phyloP scores from a whole-genome alignment of 1,140 invertebrate species.

The Glossosoma conforme region DNA sequence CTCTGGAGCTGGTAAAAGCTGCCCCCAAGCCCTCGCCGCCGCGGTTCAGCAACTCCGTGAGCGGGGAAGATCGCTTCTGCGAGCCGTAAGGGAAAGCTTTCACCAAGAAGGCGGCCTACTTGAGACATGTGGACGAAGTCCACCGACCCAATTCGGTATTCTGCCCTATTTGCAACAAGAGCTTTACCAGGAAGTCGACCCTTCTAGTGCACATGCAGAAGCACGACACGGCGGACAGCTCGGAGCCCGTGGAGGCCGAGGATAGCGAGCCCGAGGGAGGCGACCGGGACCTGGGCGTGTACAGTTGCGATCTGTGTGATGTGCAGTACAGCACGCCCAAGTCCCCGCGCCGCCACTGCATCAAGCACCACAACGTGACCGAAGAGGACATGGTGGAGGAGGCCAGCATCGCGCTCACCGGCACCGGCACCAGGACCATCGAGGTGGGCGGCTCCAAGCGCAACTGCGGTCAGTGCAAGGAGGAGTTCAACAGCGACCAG shows the following conservation, averaged over 20 bases:
- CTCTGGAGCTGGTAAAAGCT: constrained; percentile 36
- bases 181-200: constrained; percentile 49
- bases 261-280: constrained; percentile 31
- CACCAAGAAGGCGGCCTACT: constrained; percentile 50
- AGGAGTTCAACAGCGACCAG: constrained; percentile 43
- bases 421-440: constrained; percentile 27
- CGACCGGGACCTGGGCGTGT: not conserved
- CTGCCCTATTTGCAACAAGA: constrained; percentile 52
- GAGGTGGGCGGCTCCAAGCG: constrained; percentile 32
- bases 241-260: constrained; percentile 38
- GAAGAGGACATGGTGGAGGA: constrained; percentile 13
- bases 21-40: constrained; percentile 30
- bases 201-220: constrained; percentile 52
- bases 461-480: constrained; percentile 46
- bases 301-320: constrained; percentile 25
- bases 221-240: constrained; percentile 35
- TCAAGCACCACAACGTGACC: constrained; percentile 20
- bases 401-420: constrained; percentile 18
- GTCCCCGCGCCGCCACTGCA: constrained; percentile 18
- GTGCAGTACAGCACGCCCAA: constrained; percentile 22
- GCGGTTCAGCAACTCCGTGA: constrained; percentile 4
- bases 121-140: constrained; percentile 54
- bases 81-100: constrained; percentile 56
- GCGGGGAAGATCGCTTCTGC: constrained; percentile 50
- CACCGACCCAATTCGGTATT: constrained; percentile 40